Conservation (phyloP, 2,113 vertebrate species). For the Cyanistes caeruleus region DNA sequence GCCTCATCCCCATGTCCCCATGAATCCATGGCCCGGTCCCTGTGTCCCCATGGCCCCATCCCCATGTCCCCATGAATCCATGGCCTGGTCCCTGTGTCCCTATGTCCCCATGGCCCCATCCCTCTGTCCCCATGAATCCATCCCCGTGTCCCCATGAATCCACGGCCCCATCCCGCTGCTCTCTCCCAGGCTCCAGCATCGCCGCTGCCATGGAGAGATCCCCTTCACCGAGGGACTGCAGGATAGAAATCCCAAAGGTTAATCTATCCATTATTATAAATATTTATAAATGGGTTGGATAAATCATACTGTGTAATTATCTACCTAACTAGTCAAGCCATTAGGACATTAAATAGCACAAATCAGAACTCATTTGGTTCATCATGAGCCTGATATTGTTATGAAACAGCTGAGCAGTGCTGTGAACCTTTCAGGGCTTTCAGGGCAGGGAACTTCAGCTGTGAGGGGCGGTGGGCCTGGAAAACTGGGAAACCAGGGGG, state of each 20-base stretch:
- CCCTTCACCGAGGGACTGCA: constrained; percentile 1
- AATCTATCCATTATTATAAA: constrained; percentile 78
- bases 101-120: too few species aligned
- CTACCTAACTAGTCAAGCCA: constrained; percentile 75
- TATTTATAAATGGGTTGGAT: constrained; percentile 78
- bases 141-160: background rate
- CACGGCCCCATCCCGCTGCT: background rate
- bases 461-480: background rate
- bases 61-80: background rate
- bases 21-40: background rate
- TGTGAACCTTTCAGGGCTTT: constrained; percentile 32
- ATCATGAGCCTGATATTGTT: constrained; percentile 70
- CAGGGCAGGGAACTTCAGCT: background rate
- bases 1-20: too few species aligned
- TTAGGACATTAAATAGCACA: constrained; percentile 76
- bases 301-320: constrained; percentile 77
- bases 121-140: too few species aligned
- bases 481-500: too few species aligned
- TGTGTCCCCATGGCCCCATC: background rate
- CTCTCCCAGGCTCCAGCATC: accelerated
- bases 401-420: constrained; percentile 67
- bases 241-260: constrained; percentile 73
- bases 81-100: background rate
- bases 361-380: constrained; percentile 75
- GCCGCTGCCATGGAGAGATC: background rate